Conservation (phyloP, 2,797 vertebrate species). For the Coluber constrictor region DNA sequence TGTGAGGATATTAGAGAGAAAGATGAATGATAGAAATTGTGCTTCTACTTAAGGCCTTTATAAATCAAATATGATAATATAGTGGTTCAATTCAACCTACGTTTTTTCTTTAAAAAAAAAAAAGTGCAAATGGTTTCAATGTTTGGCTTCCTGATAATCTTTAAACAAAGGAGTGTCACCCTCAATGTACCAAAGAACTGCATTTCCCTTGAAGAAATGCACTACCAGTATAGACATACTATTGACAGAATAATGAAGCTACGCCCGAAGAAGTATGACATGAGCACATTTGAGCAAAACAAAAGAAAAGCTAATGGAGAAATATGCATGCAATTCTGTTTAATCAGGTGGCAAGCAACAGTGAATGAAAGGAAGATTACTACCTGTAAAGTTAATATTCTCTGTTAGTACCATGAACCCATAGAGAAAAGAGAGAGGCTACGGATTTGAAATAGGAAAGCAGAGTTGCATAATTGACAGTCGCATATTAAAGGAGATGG, state of each 20-base stretch:
- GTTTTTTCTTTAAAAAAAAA: not conserved
- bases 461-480: not conserved
- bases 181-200: constrained; percentile 20
- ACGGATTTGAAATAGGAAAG: not conserved
- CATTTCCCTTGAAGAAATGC: constrained; percentile 24
- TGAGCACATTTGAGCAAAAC: constrained; percentile 28
- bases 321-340: constrained; percentile 18
- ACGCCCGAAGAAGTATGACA: not conserved
- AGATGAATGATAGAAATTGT: not conserved
- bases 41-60: not conserved
- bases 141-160: constrained; percentile 28
- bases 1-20: not conserved
- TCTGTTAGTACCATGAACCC: constrained; percentile 11
- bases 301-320: constrained; percentile 30
- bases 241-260: constrained; percentile 8
- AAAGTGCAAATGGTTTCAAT: constrained; percentile 17
- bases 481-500: not conserved
- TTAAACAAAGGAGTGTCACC: constrained; percentile 32
- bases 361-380: constrained; percentile 30
- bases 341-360: constrained; percentile 35
- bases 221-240: constrained; percentile 1
- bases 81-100: not conserved
- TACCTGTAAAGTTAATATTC: constrained; percentile 28
- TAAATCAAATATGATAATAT: not conserved
- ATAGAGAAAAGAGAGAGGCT: not conserved